Percentiles rank a stretch among this genome's conserved stretches.
Conservation (phyloP, 2,113 vertebrate species). For the Embiotoca jacksoni region DNA sequence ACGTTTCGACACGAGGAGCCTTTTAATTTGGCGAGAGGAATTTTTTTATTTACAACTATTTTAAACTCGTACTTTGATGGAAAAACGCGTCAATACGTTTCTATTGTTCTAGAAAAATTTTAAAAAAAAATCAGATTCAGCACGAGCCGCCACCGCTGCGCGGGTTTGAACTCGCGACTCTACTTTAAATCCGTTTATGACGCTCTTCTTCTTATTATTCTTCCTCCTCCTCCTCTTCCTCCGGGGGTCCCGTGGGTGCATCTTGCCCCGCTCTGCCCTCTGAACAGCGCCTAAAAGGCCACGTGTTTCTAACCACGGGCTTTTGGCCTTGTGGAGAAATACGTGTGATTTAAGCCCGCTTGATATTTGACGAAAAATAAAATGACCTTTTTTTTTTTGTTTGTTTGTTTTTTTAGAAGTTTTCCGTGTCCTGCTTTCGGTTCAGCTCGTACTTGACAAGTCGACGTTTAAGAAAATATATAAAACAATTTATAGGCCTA, state of each 20-base stretch:
- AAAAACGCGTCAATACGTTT: not conserved
- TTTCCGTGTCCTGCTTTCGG: no score
- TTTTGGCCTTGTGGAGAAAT: constrained; percentile 1
- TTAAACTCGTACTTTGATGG: not conserved
- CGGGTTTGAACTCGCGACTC: not conserved
- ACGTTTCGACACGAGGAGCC: not conserved
- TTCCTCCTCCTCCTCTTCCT: no score
- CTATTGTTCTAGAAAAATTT: not conserved
- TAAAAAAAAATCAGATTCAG: not conserved
- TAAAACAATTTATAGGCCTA: no score
- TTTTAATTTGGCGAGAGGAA: not conserved
- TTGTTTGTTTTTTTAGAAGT: no score
- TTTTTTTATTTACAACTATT: not conserved
- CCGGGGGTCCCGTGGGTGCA: constrained; percentile 29
- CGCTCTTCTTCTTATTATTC: not conserved
- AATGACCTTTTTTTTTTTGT: not conserved
- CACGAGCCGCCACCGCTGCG: constrained; percentile 7
- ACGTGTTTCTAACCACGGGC: constrained; percentile 15
- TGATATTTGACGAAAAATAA: constrained; percentile 6
- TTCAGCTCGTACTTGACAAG: no score
- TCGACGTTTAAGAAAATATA: no score
- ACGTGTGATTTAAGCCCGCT: not conserved
- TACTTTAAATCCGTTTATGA: constrained; percentile 46
- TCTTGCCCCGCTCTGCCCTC: constrained; percentile 14
- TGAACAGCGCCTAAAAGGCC: constrained; percentile 22